Evolutionary conservation across 2,113 vertebrate genomes (phyloP).

Genomic region (Psammodynastes pulverulentus): DNA sequence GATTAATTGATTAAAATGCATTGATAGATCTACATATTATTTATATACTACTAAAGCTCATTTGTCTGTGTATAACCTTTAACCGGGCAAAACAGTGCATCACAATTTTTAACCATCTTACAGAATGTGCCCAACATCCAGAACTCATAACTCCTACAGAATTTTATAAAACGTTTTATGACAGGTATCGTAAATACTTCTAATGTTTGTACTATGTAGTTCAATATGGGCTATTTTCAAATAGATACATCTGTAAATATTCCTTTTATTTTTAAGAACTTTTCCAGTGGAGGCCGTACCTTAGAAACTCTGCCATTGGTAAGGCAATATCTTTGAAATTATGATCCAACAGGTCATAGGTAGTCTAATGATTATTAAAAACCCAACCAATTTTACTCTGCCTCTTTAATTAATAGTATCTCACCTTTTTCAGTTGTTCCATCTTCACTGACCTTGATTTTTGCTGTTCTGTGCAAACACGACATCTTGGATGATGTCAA

Average conservation of each 20-base stretch:
- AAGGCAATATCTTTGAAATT: background rate
- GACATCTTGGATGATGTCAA: background rate
- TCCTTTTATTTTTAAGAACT: background rate
- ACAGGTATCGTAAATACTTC: background rate
- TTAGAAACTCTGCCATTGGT: background rate
- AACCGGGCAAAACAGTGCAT: background rate
- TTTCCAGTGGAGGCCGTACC: background rate
- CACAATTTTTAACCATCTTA: background rate
- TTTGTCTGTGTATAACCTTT: background rate
- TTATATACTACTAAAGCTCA: background rate
- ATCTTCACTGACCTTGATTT: background rate
- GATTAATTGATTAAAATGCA: background rate
- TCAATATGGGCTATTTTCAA: background rate
- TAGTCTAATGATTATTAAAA: background rate
- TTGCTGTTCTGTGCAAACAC: background rate
- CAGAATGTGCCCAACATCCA: background rate
- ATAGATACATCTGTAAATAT: background rate
- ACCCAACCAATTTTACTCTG: background rate
- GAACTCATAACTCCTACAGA: background rate
- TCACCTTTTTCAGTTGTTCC: background rate
- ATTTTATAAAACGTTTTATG: background rate
- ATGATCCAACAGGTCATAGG: background rate
- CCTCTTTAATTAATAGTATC: background rate
- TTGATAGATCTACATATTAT: background rate
- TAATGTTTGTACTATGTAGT: background rate